Evolutionary conservation across 2,888 invertebrate species (phyloP).

Genomic region (Elmis aenea): DNA sequence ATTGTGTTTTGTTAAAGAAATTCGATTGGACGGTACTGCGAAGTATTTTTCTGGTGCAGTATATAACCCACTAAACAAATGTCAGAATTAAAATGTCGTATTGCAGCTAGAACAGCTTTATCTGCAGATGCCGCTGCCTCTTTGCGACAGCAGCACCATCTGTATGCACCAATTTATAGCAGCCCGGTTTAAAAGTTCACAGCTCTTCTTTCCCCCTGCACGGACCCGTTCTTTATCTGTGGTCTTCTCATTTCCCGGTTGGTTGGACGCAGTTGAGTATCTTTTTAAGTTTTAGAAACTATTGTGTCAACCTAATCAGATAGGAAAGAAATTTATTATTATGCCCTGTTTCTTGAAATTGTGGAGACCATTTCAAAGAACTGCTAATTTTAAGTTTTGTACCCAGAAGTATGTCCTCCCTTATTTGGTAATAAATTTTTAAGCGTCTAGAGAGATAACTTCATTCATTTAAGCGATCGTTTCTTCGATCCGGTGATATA

Average conservation of each 20-base stretch:
- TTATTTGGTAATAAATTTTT: no score
- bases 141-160: conserved; percentile 43
- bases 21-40: no score
- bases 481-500: no score
- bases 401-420: no score
- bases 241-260: conserved; percentile 47
- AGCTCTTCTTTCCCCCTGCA: conserved; percentile 32
- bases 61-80: conserved; percentile 30
- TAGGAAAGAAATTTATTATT: conserved; percentile 40
- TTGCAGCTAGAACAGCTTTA: conserved; percentile 43
- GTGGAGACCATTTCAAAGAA: conserved; percentile 12
- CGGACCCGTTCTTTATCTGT: conserved; percentile 21
- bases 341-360: conserved; percentile 14
- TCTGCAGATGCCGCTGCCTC: conserved; percentile 43
- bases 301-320: conserved; percentile 47
- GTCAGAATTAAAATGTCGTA: conserved; percentile 44
- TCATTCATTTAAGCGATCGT: no score
- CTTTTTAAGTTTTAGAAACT: conserved; percentile 48
- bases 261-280: conserved; percentile 45
- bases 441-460: no score
- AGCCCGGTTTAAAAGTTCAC: conserved; percentile 44
- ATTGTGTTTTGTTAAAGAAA: no score
- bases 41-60: no score
- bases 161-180: conserved; percentile 45
- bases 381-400: conserved; percentile 7